Evolutionary conservation across 2,888 invertebrate genomes (phyloP).

Genomic region (Andrena haemorrhoa): DNA sequence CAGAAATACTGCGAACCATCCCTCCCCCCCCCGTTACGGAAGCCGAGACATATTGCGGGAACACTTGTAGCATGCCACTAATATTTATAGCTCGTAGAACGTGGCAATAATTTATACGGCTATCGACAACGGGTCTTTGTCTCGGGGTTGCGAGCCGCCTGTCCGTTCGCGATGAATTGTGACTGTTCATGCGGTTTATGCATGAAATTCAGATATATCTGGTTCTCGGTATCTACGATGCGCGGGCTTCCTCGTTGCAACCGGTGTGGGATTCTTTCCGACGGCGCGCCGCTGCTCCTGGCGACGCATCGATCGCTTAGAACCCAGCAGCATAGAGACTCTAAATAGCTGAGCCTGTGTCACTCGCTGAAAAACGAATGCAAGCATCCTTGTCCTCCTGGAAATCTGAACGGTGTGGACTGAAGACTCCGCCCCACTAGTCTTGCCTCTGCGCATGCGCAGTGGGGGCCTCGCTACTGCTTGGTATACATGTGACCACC

Average conservation of each 20-base stretch:
- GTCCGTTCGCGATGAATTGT: slow-evolving; percentile 28
- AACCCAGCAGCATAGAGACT: background rate
- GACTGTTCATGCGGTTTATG: slow-evolving; percentile 31
- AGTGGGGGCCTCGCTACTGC: background rate
- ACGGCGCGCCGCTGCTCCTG: background rate
- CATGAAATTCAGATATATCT: slow-evolving; percentile 31
- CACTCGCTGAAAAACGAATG: background rate
- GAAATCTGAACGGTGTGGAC: too few species aligned
- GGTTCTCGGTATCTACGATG: background rate
- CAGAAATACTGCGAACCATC: background rate
- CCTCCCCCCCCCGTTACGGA: background rate
- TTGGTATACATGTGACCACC: background rate
- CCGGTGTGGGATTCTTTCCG: slow-evolving; percentile 18
- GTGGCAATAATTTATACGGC: slow-evolving; percentile 41
- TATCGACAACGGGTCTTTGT: slow-evolving; percentile 48
- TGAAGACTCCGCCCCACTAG: too few species aligned
- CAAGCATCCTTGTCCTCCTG: too few species aligned
- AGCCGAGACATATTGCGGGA: slow-evolving; percentile 1
- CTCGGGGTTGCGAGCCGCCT: slow-evolving; percentile 10
- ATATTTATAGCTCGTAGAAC: slow-evolving; percentile 29
- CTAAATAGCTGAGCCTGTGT: background rate
- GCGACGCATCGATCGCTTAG: background rate
- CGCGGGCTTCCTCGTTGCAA: background rate
- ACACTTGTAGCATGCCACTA: slow-evolving; percentile 25
- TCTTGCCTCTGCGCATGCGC: too few species aligned